phyloP scores from a whole-genome alignment of 2,888 invertebrate species.

The Drosophila atroscutellata region DNA sequence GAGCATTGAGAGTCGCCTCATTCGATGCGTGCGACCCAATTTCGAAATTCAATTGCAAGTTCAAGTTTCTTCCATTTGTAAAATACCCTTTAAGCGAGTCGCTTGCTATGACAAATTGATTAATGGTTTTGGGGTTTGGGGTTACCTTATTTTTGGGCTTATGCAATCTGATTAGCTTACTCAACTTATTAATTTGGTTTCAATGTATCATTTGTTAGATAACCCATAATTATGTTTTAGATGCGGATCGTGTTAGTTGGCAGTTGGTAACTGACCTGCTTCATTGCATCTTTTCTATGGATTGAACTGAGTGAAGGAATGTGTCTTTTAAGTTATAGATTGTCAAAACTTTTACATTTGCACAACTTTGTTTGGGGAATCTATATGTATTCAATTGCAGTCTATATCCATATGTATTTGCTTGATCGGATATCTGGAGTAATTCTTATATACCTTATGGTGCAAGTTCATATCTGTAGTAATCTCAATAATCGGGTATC shows the following conservation, averaged over 20 bases:
- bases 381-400: background rate
- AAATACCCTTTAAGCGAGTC: slow-evolving; percentile 33
- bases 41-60: slow-evolving; percentile 74
- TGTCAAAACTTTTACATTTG: background rate
- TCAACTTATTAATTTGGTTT: slow-evolving; percentile 1
- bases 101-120: slow-evolving; percentile 13
- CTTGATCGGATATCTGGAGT: background rate
- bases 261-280: background rate
- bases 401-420: background rate
- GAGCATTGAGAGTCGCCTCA: slow-evolving; percentile 38
- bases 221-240: background rate
- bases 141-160: background rate
- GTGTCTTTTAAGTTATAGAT: background rate
- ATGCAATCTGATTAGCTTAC: background rate
- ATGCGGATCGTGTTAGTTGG: background rate
- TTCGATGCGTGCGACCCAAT: slow-evolving; percentile 78
- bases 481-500: background rate
- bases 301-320: background rate
- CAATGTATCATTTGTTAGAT: background rate
- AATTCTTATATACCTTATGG: background rate
- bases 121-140: background rate
- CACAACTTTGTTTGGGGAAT: background rate
- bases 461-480: background rate
- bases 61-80: slow-evolving; percentile 66
- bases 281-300: background rate